A percentile compares a stretch with the other conserved stretches of the same genome.
phyloP scores from a whole-genome alignment of 53 echinoderm and acorn worm genomes.

The Hippasteria phrygiana region DNA sequence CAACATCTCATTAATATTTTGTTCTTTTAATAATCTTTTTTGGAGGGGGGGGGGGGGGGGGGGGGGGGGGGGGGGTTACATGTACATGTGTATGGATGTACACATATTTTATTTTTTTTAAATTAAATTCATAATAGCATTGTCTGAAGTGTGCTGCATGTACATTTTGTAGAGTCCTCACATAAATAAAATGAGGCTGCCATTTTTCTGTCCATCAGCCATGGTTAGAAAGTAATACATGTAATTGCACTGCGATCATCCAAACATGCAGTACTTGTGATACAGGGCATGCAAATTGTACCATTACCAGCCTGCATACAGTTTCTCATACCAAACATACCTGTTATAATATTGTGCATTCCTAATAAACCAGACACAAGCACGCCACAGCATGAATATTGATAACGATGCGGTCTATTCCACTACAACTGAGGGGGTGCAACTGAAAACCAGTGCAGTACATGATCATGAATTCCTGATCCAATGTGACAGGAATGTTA shows the following conservation, averaged over 20 bases:
- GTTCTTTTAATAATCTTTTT: no score
- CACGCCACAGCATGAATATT: not conserved
- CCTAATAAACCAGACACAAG: constrained; percentile 28
- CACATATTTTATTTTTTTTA: not conserved
- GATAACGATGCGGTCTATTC: constrained; percentile 3
- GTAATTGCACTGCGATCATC: not conserved
- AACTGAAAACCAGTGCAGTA: no score
- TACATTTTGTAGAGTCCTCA: no score
- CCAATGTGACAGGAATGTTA: no score
- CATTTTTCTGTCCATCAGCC: not conserved
- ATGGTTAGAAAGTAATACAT: not conserved
- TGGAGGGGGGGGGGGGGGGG: no score
- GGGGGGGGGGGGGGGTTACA: not conserved
- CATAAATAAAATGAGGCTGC: no score
- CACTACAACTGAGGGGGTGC: constrained; percentile 20
- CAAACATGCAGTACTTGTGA: not conserved
- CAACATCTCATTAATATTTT: no score
- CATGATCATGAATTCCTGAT: no score
- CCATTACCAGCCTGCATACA: not conserved
- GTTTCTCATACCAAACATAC: constrained; percentile 55
- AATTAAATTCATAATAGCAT: no score
- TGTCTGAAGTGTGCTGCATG: no score
- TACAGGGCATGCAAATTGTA: not conserved
- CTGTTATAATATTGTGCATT: constrained; percentile 37
- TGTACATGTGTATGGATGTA: not conserved